phyloP scores from a whole-genome alignment of 2,797 vertebrate genomes.

The Coilia nasus region DNA sequence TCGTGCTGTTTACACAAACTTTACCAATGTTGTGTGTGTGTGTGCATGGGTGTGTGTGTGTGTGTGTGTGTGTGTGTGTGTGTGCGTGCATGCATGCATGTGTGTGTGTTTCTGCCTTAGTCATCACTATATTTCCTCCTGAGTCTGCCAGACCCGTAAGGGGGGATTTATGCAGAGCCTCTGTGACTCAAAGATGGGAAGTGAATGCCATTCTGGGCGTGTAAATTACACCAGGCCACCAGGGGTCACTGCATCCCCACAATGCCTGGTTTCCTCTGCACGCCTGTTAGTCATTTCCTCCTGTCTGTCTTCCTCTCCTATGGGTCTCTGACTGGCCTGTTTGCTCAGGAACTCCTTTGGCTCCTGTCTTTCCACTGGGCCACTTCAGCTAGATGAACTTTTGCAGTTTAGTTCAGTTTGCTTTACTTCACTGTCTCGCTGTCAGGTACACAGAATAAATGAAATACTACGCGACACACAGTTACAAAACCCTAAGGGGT shows the following conservation, averaged over 20 bases:
- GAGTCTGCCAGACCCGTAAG: background rate
- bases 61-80: background rate
- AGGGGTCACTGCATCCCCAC: background rate
- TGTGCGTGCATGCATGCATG: background rate
- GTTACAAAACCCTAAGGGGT: too few relatives aligned
- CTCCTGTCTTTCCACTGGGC: background rate
- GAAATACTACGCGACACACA: too few relatives aligned
- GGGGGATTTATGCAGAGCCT: background rate
- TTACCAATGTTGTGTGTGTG: background rate
- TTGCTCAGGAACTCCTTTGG: too few relatives aligned
- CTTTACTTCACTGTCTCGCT: too few relatives aligned
- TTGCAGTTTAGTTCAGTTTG: too few relatives aligned
- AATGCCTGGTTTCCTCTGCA: background rate
- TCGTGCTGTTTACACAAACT: background rate
- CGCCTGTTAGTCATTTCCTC: background rate
- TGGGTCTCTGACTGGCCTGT: background rate
- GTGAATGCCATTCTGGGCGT: background rate
- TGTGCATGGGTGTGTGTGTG: background rate
- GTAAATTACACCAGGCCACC: background rate
- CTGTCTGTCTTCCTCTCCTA: background rate
- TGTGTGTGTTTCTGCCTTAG: conserved; percentile 4
- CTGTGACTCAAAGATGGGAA: background rate
- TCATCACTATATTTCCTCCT: background rate
- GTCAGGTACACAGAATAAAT: too few relatives aligned
- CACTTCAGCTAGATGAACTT: too few relatives aligned